Evolutionary conservation across 2,113 vertebrate genomes (phyloP), one percentile per base, ranked within the genome.

Genomic region (Jacana jacana): DNA sequence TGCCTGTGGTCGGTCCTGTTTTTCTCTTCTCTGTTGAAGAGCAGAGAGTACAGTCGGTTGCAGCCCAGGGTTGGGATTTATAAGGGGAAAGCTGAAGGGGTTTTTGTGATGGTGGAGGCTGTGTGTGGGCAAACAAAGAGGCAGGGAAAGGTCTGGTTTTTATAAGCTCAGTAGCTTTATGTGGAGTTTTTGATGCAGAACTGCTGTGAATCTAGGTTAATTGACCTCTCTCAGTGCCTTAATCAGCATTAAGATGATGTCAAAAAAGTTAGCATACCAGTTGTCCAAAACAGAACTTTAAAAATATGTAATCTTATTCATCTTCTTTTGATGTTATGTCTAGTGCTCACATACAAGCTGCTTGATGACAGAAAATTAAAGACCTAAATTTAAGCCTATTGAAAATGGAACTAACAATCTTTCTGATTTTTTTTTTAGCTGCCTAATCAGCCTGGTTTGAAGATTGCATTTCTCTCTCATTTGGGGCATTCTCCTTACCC

Each of bases 51-150:
- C 39, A 20, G 24, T 39, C 7, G 49, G 2, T 71, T 69, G 61
- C 0, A 3, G 11, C n/a, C n/a, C 22, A 39, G 11, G 15, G 12
- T 6, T 9, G 2, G 3, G 48, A 20, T 46, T 81, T 18, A 3
- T 23, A 42, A 27, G n/a, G 39, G 44, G 9, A 73, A 68, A 35
- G 30, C 19, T 48, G 46, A n/a, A 61, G 40, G 8, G 9, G 31
- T 48, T 39, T 52, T 18, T 60, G 24, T n/a, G 39, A 17, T 39
- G 46, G 20, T 39, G 46, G 20, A 60, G 55, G 23, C 31, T 23
- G 1, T 25, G 3, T 78, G 54, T 65, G 75, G 35, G 37, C 40
- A 33, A 71, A 61, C 37, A 6, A 0, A 1, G 33, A 57, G 8
- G 17, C 7, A 33, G 24, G 8, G 19, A 5, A 52, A 35, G 16